A percentile compares a stretch with the other conserved stretches of the same genome.
Evolutionary conservation across 2,888 invertebrate genomes (phyloP).

Genomic region (Protula sp.): DNA sequence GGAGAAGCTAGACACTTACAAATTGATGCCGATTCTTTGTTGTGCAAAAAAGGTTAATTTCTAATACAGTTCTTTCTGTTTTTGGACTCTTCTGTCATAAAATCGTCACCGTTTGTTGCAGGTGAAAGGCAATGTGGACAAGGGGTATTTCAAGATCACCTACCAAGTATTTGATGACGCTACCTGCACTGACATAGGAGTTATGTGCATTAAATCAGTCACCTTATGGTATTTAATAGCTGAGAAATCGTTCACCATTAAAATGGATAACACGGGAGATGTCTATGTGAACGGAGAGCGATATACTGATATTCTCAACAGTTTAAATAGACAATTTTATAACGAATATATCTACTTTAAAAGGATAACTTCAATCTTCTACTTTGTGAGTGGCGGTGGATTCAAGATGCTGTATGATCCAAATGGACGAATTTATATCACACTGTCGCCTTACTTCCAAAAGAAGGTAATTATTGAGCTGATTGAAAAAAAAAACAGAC

Average conservation of each 20-base stretch:
- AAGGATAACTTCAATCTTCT: not conserved
- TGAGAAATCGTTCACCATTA: constrained; percentile 1
- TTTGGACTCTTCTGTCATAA: too few species aligned
- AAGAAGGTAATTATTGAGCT: constrained; percentile 18
- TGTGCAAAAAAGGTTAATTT: too few species aligned
- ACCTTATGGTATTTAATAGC: not conserved
- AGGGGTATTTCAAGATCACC: too few species aligned
- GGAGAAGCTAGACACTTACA: too few species aligned
- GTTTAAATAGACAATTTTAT: not conserved
- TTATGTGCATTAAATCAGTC: constrained; percentile 13
- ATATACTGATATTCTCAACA: not conserved
- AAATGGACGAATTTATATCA: constrained; percentile 25
- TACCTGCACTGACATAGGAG: constrained; percentile 9
- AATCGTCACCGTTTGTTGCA: too few species aligned
- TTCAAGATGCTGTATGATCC: constrained; percentile 27
- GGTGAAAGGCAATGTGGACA: constrained; percentile 4
- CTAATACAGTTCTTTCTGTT: too few species aligned
- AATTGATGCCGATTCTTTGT: too few species aligned
- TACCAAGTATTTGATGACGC: too few species aligned
- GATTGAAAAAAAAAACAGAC: not conserved
- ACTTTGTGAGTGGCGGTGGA: constrained; percentile 23
- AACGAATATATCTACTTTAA: not conserved
- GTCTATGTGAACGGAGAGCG: constrained; percentile 7
- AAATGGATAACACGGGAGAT: not conserved
- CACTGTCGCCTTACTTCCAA: constrained; percentile 24